Conservation (phyloP, 2,797 vertebrate species). For the Euthynnus affinis region DNA sequence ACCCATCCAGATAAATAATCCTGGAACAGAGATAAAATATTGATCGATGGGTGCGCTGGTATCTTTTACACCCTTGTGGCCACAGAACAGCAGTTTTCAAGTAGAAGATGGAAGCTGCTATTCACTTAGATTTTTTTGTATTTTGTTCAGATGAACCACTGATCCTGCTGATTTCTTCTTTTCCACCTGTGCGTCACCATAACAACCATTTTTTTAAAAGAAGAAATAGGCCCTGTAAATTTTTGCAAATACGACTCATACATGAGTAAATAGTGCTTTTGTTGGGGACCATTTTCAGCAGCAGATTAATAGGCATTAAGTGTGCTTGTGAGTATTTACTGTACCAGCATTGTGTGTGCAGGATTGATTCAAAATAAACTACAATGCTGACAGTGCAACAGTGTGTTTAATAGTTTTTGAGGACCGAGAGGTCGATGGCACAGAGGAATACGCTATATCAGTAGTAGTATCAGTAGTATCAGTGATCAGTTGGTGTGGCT, state of each 20-base stretch:
- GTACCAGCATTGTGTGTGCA: background rate
- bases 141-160: slow-evolving; percentile 4
- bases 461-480: too few relatives aligned
- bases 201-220: slow-evolving; percentile 5
- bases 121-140: slow-evolving; percentile 4
- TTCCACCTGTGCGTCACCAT: background rate
- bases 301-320: background rate
- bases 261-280: too few relatives aligned
- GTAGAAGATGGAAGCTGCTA: slow-evolving; percentile 1
- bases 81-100: background rate
- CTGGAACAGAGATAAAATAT: background rate
- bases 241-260: too few relatives aligned
- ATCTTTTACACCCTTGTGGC: background rate
- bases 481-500: too few relatives aligned
- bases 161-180: background rate
- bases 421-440: background rate
- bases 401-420: background rate
- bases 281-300: too few relatives aligned
- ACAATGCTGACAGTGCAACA: too few relatives aligned
- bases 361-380: too few relatives aligned
- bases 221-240: too few relatives aligned
- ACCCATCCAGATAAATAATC: slow-evolving; percentile 2
- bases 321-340: background rate
- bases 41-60: background rate
- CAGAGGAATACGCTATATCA: background rate